These are phyloP conservation scores for Amblyjoppa proteus DNA, from an alignment of 2,888 invertebrate species.

Conservation along the genomic window DNA sequence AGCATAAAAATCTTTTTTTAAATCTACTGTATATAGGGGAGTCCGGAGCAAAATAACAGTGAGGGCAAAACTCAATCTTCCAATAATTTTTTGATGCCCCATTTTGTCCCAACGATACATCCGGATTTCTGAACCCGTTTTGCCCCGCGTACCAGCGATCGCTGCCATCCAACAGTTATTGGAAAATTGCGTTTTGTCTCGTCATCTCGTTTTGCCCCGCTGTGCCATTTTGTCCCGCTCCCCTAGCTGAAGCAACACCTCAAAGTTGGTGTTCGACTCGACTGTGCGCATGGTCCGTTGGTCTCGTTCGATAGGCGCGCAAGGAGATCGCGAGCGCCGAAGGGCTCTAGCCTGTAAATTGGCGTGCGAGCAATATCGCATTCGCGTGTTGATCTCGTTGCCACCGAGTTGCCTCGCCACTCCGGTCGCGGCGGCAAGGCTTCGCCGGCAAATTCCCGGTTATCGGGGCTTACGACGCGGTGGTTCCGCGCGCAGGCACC, in stretches of 20 bases:
- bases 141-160: too few species aligned
- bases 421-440: background rate
- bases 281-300: background rate
- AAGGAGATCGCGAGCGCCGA: constrained; percentile 32
- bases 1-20: too few species aligned
- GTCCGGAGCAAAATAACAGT: too few species aligned
- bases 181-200: too few species aligned
- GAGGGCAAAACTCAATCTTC: too few species aligned
- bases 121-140: too few species aligned
- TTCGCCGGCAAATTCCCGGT: constrained; percentile 34
- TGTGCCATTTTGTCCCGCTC: too few species aligned
- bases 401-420: background rate
- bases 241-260: background rate
- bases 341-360: constrained; percentile 49
- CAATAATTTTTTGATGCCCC: too few species aligned
- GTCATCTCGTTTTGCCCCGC: too few species aligned
- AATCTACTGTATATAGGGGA: background rate
- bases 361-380: constrained; percentile 1
- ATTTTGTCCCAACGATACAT: too few species aligned
- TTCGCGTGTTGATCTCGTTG: constrained; percentile 39
- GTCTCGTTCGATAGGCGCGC: background rate
- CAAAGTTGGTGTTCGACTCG: too few species aligned
- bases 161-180: too few species aligned
- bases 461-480: constrained; percentile 17
- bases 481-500: constrained; percentile 9